These are phyloP conservation scores for Anhinga rufa DNA, from an alignment of 2,113 vertebrate species.

Conservation along the genomic window DNA sequence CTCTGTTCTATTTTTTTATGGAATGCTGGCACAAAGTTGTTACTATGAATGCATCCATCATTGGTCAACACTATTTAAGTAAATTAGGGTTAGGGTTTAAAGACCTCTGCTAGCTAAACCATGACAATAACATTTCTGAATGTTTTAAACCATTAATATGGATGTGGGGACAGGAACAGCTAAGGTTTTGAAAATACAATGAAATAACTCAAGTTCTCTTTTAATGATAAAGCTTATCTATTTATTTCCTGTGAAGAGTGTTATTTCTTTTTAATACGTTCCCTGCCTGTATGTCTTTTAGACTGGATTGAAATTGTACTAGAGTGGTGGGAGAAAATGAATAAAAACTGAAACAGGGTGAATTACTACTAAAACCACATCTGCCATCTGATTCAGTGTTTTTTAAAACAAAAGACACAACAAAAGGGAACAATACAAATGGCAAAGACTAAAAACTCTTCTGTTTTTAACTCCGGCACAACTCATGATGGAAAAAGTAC, in stretches of 20 bases:
- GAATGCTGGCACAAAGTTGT: neutral
- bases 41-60: neutral
- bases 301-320: neutral
- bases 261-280: neutral
- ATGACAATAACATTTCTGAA: neutral
- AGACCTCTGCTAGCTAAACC: neutral
- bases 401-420: neutral
- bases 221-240: neutral
- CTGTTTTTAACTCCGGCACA: neutral
- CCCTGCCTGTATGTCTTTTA: neutral
- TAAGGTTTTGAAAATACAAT: neutral
- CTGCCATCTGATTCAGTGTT: neutral
- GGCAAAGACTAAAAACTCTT: neutral
- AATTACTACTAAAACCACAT: neutral
- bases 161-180: neutral
- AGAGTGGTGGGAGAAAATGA: neutral
- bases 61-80: neutral
- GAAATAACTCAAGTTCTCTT: neutral
- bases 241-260: neutral
- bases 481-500: neutral
- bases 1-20: neutral
- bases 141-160: neutral
- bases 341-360: neutral
- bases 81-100: neutral
- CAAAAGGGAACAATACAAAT: neutral